These are phyloP conservation scores for Meteorus sp. DNA, from an alignment of 1,140 invertebrate species.

Conservation along the genomic window DNA sequence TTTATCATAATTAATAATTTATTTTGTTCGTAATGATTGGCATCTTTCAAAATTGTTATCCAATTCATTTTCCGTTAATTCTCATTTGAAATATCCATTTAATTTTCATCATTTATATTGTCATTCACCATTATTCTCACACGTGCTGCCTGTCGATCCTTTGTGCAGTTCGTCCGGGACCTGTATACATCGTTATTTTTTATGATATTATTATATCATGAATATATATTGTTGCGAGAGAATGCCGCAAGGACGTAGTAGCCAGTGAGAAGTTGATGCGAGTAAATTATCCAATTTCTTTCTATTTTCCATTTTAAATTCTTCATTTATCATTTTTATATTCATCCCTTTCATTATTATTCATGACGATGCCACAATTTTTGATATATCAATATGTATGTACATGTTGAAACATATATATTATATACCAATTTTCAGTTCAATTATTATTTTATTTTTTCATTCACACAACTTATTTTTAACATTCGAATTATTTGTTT, in stretches of 20 bases:
- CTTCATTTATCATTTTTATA: slow-evolving; percentile 13
- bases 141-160: slow-evolving; percentile 28
- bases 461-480: too few species aligned
- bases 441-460: slow-evolving; percentile 7
- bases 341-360: slow-evolving; percentile 17
- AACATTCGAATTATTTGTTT: too few species aligned
- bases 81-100: slow-evolving; percentile 4
- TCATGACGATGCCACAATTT: slow-evolving; percentile 20
- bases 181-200: neutral
- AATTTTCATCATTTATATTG: slow-evolving; percentile 12
- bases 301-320: slow-evolving; percentile 11
- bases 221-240: slow-evolving; percentile 19
- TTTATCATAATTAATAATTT: slow-evolving; percentile 13
- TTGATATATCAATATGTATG: too few species aligned
- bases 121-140: slow-evolving; percentile 11
- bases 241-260: slow-evolving; percentile 27
- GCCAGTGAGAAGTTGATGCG: slow-evolving; percentile 29
- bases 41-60: slow-evolving; percentile 54
- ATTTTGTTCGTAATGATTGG: slow-evolving; percentile 41
- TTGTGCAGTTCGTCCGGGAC: slow-evolving; percentile 13
- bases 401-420: too few species aligned
- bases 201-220: too few species aligned
- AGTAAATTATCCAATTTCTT: slow-evolving; percentile 17
- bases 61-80: slow-evolving; percentile 26
- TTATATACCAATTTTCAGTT: neutral